Conservation (phyloP, 2,113 vertebrate species). For the Trogon melanurus region DNA sequence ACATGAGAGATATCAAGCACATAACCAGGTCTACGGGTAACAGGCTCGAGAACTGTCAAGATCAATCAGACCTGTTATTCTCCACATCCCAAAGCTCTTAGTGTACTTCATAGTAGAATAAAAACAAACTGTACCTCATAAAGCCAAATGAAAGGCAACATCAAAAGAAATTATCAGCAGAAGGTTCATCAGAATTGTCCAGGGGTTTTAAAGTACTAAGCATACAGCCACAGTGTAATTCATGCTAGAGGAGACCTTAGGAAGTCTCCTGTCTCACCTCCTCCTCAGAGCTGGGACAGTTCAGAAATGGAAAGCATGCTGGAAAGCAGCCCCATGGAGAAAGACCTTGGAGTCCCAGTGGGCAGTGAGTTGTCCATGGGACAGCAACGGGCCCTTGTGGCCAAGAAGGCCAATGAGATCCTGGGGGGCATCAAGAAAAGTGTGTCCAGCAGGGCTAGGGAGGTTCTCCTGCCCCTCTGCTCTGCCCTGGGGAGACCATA, state of each 20-base stretch:
- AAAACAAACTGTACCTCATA: not conserved
- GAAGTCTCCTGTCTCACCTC: not conserved
- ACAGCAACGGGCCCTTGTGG: no score
- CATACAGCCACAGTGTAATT: not conserved
- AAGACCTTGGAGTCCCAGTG: no score
- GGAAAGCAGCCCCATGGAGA: no score
- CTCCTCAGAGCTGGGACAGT: not conserved
- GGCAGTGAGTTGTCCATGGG: no score
- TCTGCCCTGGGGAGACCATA: no score
- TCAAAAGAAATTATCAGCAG: not conserved
- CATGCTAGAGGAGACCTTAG: not conserved
- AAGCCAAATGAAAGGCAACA: not conserved
- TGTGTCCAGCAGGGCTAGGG: no score
- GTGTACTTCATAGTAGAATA: not conserved
- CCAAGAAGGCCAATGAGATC: no score
- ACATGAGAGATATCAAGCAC: not conserved
- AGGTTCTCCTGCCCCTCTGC: no score
- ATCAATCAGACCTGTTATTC: not conserved
- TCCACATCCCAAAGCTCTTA: not conserved
- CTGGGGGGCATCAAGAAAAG: no score
- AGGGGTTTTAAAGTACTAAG: not conserved
- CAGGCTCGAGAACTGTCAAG: not conserved
- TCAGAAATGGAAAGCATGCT: no score
- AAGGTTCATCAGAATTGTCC: not conserved
- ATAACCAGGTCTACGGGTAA: not conserved